A percentile compares a stretch with the other conserved stretches of the same genome.
phyloP scores from a whole-genome alignment of 2,888 invertebrate genomes.

The Meliscaeva auricollis region DNA sequence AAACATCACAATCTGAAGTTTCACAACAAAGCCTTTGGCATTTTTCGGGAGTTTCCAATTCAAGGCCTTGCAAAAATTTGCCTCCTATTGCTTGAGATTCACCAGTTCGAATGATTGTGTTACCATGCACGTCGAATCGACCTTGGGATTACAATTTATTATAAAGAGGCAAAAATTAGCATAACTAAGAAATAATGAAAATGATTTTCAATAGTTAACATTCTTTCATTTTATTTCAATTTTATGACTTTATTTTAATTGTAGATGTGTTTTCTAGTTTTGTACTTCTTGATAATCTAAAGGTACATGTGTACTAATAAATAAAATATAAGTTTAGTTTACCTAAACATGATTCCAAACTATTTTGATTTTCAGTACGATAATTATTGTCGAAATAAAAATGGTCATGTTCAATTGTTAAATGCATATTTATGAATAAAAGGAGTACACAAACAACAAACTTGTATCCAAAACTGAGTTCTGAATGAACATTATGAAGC shows the following conservation, averaged over 20 bases:
- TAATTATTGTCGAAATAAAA: constrained; percentile 78
- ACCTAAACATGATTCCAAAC: constrained; percentile 83
- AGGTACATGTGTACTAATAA: no score
- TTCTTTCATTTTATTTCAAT: no score
- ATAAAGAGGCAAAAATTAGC: constrained; percentile 10
- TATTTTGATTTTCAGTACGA: constrained; percentile 82
- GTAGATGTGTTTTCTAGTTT: no score
- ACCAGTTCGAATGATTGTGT: constrained; percentile 95
- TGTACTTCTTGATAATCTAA: no score
- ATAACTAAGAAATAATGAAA: background rate
- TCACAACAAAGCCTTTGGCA: constrained; percentile 95
- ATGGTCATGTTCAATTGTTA: constrained; percentile 54
- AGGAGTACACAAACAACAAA: constrained; percentile 39
- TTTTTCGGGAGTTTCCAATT: constrained; percentile 91
- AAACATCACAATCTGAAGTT: constrained; percentile 94
- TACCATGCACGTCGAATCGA: constrained; percentile 92
- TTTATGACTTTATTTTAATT: no score
- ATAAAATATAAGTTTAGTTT: constrained; percentile 10
- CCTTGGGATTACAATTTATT: constrained; percentile 77
- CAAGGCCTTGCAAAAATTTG: constrained; percentile 93
- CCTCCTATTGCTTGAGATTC: constrained; percentile 96
- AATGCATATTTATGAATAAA: constrained; percentile 42
- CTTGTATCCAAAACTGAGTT: constrained; percentile 8
- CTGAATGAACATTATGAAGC: background rate
- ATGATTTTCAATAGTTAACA: no score